Base-by-base conservation (phyloP, 2,888 invertebrate genomes). In the Volucella bombylans region DNA sequence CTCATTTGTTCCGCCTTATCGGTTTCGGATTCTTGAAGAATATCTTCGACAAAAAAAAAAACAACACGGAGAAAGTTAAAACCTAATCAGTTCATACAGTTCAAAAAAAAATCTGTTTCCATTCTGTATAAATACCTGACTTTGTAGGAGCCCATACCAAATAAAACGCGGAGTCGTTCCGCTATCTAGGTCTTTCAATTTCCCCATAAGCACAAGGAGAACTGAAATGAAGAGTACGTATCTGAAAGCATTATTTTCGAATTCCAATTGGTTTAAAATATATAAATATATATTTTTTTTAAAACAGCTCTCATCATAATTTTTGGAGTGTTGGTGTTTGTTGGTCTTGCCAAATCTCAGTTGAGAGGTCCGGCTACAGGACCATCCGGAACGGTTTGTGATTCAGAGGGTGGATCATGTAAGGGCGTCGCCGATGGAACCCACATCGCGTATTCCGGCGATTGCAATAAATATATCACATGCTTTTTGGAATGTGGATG, bases 391-490 rank as follows among this genome's bases (percentile, higher is more conserved):
- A 79, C 73, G 1, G 79, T 83, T 9, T 85, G 83, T 6, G 83
- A 85, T 43, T 85, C 83, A 4, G n/a, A 65, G 3, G 83, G 83
- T 3, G 83, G 83, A 31, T 76, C 81, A 23, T 85, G 85, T 43
- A 67, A 39, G 3, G 85, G 81, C 3, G 4, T 68, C 2, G 38
- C 38, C 0, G 49, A 77, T 57, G 82, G 78, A 4, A 31, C 18
- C 1, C 1, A 45, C 11, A 73, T 83, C 9, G 43, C 78, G 9
- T 59, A 80, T 41, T 49, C 39, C 0, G 87, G 87, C 0, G 47
- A 86, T 4, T 89, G 82, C 50, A 62, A 31, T 12, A 86, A 79
- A 45, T 87, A 68, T 43, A 68, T 82, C 6, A 72, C 77, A 9
- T 87, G 87, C 57, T 69, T 69, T 23, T 9, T 61, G 12, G 64